A percentile compares a stretch with the other conserved stretches of the same genome.
Conservation (phyloP, 1,140 invertebrate genomes). For the Drosophila orosa region DNA sequence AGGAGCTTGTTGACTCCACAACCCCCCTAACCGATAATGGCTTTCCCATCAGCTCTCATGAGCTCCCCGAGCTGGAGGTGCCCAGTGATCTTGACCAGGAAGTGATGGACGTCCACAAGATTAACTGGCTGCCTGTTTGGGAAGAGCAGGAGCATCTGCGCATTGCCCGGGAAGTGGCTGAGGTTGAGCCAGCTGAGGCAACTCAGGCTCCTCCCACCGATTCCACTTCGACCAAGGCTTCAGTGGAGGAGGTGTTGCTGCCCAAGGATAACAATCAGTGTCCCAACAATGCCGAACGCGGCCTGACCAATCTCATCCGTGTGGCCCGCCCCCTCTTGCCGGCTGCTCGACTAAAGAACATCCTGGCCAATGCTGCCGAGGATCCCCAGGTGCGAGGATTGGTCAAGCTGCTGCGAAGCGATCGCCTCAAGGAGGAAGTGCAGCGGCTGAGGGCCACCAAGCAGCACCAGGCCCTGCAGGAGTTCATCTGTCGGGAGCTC, state of each 20-base stretch:
- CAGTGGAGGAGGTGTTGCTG: not conserved
- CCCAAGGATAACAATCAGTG: constrained; percentile 38
- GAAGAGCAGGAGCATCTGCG: constrained; percentile 8
- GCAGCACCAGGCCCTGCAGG: constrained; percentile 38
- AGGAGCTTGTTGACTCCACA: constrained; percentile 7
- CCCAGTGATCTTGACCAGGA: constrained; percentile 17
- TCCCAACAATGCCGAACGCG: constrained; percentile 27
- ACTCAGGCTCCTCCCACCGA: not conserved
- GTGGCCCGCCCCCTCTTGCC: constrained; percentile 55
- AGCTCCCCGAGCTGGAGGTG: constrained; percentile 14
- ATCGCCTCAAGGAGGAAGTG: constrained; percentile 36
- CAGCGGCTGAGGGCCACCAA: constrained; percentile 32
- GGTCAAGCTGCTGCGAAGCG: constrained; percentile 39
- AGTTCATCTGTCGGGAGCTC: constrained; percentile 47
- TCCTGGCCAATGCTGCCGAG: constrained; percentile 54
- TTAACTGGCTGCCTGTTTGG: constrained; percentile 52
- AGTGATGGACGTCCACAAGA: constrained; percentile 27
- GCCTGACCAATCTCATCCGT: constrained; percentile 51
- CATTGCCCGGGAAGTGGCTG: not conserved
- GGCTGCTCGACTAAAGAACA: constrained; percentile 38
- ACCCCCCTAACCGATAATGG: not conserved
- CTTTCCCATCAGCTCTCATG: constrained; percentile 13
- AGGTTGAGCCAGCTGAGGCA: not conserved
- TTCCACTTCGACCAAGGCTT: not conserved
- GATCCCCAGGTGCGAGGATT: constrained; percentile 49